Evolutionary conservation across 2,888 invertebrate genomes (phyloP).

Genomic region (Hyppa rectilinea): DNA sequence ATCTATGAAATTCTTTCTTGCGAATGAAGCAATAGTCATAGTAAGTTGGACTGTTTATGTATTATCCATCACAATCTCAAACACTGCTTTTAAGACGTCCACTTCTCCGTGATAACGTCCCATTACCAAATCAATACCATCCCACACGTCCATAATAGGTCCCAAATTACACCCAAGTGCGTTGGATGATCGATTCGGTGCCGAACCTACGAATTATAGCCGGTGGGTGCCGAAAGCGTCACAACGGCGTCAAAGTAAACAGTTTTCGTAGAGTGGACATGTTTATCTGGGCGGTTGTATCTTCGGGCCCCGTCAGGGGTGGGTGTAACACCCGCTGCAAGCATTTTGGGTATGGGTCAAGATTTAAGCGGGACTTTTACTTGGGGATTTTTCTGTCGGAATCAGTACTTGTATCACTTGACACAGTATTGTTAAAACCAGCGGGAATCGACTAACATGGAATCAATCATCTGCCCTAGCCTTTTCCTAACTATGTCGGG

Average conservation of each 20-base stretch:
- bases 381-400: too few relatives aligned
- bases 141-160: slow-evolving; percentile 58
- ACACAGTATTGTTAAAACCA: too few relatives aligned
- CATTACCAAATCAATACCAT: slow-evolving; percentile 56
- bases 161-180: slow-evolving; percentile 56
- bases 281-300: slow-evolving; percentile 74
- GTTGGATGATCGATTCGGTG: slow-evolving; percentile 55
- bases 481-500: too few relatives aligned
- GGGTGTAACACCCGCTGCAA: slow-evolving; percentile 63
- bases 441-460: too few relatives aligned
- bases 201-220: slow-evolving; percentile 50
- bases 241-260: slow-evolving; percentile 71
- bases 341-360: slow-evolving; percentile 55
- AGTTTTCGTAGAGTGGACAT: slow-evolving; percentile 65
- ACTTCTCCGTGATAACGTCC: slow-evolving; percentile 41
- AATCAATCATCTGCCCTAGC: too few relatives aligned
- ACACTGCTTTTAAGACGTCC: slow-evolving; percentile 38
- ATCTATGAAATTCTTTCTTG: neutral
- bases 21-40: neutral
- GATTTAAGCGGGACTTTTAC: too few relatives aligned
- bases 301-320: slow-evolving; percentile 75
- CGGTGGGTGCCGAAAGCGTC: slow-evolving; percentile 54
- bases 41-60: neutral
- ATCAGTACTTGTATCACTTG: too few relatives aligned
- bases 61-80: slow-evolving; percentile 35